Percentiles rank a stretch among this genome's conserved stretches.
Conservation (phyloP, 1,140 invertebrate genomes). For the Saxidomus purpurata region DNA sequence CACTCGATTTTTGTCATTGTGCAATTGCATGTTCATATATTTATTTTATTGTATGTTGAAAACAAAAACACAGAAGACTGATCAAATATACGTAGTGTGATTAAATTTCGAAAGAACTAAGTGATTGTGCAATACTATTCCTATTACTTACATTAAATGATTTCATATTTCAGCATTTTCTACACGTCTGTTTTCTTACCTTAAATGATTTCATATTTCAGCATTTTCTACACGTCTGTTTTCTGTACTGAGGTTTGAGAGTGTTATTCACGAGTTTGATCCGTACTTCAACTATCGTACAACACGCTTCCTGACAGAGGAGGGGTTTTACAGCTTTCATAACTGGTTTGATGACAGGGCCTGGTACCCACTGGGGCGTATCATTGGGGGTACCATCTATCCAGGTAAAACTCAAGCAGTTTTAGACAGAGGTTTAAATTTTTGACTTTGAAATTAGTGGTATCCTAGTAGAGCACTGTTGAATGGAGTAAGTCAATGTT, state of each 20-base stretch:
- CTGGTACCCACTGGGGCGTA: conserved; percentile 99
- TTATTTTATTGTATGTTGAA: too few relatives aligned
- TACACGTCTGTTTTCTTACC: conserved; percentile 95
- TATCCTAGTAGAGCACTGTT: too few relatives aligned
- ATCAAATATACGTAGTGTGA: too few relatives aligned
- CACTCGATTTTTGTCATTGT: too few relatives aligned
- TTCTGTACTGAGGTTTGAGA: conserved; percentile 98
- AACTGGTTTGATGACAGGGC: conserved; percentile 99
- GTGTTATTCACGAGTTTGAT: conserved; percentile 99
- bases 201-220: conserved; percentile 89
- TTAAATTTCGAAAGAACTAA: too few relatives aligned
- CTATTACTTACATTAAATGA: too few relatives aligned
- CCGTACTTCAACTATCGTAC: conserved; percentile 99
- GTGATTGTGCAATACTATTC: too few relatives aligned
- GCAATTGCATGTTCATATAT: too few relatives aligned
- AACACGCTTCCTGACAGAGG: conserved; percentile 96
- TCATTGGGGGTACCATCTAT: conserved; percentile 98
- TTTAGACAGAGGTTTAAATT: too few relatives aligned
- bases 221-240: conserved; percentile 98
- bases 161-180: conserved; percentile 94
- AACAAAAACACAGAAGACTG: too few relatives aligned
- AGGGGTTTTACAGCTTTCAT: conserved; percentile 99
- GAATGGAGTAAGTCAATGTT: too few relatives aligned
- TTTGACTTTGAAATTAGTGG: too few relatives aligned
- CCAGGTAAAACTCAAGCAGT: conserved; percentile 90